Percentiles rank a stretch among this genome's conserved stretches.
Conservation (phyloP, 2,888 invertebrate genomes). For the Drosophila anomelani region DNA sequence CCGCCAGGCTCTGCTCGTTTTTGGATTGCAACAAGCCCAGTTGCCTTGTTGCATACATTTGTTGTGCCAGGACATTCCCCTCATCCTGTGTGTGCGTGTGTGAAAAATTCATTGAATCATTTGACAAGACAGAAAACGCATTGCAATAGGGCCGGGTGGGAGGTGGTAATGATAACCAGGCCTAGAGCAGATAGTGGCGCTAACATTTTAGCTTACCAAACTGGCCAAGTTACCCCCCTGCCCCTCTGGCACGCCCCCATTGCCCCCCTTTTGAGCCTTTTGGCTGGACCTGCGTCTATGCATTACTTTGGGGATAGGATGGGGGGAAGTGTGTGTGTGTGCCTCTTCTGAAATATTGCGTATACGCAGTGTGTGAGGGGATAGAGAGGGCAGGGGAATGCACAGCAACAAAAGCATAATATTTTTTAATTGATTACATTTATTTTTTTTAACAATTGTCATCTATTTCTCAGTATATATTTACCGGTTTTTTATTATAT, state of each 20-base stretch:
- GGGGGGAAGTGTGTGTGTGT: neutral
- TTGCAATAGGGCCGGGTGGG: conserved; percentile 11
- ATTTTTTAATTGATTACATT: neutral
- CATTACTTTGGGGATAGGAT: conserved; percentile 58
- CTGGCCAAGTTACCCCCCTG: neutral
- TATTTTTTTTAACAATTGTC: neutral
- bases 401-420: neutral
- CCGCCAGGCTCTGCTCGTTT: conserved; percentile 30
- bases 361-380: conserved; percentile 67
- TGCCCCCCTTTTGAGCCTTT: too few species aligned
- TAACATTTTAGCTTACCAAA: conserved; percentile 57
- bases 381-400: too few species aligned
- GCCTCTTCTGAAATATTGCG: conserved; percentile 68
- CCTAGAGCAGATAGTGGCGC: conserved; percentile 26
- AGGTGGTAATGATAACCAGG: conserved; percentile 31
- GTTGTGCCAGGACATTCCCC: conserved; percentile 60
- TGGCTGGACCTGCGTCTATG: conserved; percentile 49
- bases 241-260: conserved; percentile 26
- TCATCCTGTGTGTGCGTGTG: conserved; percentile 11
- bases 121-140: conserved; percentile 52
- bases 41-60: conserved; percentile 66
- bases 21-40: conserved; percentile 45
- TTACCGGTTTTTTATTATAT: too few species aligned
- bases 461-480: too few species aligned
- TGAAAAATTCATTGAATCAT: conserved; percentile 78